Evolutionary conservation across 1,140 invertebrate genomes (phyloP).

Genomic region (Aphis gossypii): DNA sequence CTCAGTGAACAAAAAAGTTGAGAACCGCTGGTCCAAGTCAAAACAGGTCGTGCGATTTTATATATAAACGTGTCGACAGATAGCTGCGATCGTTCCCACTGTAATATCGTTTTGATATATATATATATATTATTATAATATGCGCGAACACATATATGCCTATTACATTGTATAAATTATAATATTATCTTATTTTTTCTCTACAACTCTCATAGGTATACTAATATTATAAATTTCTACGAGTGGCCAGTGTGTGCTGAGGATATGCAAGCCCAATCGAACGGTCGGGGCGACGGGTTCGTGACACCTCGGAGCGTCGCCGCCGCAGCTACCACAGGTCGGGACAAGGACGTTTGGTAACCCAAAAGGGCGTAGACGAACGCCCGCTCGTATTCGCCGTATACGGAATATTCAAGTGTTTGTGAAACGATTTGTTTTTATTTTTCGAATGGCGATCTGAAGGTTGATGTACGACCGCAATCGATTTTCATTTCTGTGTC

Average conservation of each 20-base stretch:
- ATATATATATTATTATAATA: not conserved
- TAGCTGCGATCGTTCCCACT: not conserved
- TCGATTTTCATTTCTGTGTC: not conserved
- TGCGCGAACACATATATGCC: not conserved
- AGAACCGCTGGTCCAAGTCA: not conserved
- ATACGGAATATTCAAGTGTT: constrained; percentile 45
- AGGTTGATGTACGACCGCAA: constrained; percentile 4
- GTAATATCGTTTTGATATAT: not conserved
- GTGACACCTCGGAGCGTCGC: constrained; percentile 37
- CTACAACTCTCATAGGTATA: not conserved
- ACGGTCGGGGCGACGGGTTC: constrained; percentile 5
- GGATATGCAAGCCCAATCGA: not conserved
- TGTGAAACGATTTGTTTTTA: constrained; percentile 19
- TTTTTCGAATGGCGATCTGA: constrained; percentile 17
- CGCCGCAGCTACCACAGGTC: not conserved
- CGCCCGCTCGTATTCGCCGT: not conserved
- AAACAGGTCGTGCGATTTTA: not conserved
- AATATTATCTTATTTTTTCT: not conserved
- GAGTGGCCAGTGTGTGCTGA: not conserved
- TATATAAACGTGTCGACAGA: not conserved
- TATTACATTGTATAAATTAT: constrained; percentile 3
- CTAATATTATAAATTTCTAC: not conserved
- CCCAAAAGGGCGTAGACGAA: constrained; percentile 53
- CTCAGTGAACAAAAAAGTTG: not conserved
- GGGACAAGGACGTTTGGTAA: constrained; percentile 52